Conservation (phyloP, 2,113 vertebrate genomes). For the Tachycineta bicolor region DNA sequence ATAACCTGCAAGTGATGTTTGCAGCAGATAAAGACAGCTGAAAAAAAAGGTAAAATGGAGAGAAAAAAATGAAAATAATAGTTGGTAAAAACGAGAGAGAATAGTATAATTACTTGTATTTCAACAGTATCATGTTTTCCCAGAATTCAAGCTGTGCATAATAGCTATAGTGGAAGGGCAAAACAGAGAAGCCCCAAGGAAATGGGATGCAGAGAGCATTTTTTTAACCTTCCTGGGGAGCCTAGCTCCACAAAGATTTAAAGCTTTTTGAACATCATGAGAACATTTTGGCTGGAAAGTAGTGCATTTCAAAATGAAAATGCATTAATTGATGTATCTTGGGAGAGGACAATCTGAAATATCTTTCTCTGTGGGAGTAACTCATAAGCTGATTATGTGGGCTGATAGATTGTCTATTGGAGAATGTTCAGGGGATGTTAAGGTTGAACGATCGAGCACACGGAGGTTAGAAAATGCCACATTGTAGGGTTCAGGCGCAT, state of each 20-base stretch:
- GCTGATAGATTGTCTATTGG: slow-evolving; percentile 27
- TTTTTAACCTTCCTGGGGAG: slow-evolving; percentile 32
- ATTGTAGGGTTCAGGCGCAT: neutral
- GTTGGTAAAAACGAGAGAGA: neutral
- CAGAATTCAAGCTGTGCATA: slow-evolving; percentile 49
- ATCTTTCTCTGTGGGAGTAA: slow-evolving; percentile 59
- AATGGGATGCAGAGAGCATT: slow-evolving; percentile 9
- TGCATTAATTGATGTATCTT: slow-evolving; percentile 54
- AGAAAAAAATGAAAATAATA: neutral
- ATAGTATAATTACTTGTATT: slow-evolving; percentile 40
- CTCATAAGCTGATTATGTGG: slow-evolving; percentile 48
- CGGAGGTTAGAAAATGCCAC: neutral
- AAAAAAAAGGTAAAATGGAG: neutral
- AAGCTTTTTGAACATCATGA: slow-evolving; percentile 44
- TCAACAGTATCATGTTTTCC: slow-evolving; percentile 10
- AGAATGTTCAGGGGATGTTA: slow-evolving; percentile 22
- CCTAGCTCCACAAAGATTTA: slow-evolving; percentile 30
- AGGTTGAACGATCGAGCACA: slow-evolving; percentile 8
- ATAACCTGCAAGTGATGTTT: slow-evolving; percentile 17
- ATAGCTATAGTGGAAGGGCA: slow-evolving; percentile 10
- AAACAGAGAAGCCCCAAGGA: slow-evolving; percentile 22
- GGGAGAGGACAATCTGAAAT: slow-evolving; percentile 45
- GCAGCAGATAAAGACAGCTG: neutral
- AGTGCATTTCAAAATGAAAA: slow-evolving; percentile 53
- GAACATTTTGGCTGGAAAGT: slow-evolving; percentile 10